Evolutionary conservation across 2,113 vertebrate genomes (phyloP).

Genomic region (Camelus bactrianus): DNA sequence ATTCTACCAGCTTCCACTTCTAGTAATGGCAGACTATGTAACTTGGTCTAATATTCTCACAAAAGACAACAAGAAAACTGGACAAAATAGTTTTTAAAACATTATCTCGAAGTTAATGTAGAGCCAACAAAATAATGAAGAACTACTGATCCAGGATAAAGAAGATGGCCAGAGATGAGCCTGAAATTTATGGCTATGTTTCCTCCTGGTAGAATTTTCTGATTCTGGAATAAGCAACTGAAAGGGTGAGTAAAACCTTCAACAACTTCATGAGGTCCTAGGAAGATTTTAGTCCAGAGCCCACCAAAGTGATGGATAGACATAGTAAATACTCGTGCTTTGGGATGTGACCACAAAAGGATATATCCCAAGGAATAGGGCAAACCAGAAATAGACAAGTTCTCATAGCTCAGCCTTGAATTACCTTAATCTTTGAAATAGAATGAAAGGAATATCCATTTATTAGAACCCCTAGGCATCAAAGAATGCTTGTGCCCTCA

Average conservation of each 20-base stretch:
- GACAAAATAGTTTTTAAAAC: neutral
- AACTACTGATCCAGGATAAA: neutral
- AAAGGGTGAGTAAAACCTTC: neutral
- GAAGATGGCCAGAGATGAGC: neutral
- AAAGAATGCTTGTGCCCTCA: neutral
- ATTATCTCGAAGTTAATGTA: neutral
- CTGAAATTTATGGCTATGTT: neutral
- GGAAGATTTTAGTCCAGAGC: neutral
- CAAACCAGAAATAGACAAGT: neutral
- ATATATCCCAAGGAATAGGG: neutral
- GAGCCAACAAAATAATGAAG: neutral
- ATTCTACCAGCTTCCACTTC: neutral
- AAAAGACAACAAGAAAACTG: slow-evolving; percentile 12
- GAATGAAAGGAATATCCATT: neutral
- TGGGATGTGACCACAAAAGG: neutral
- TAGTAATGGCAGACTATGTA: neutral
- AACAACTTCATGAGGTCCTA: neutral
- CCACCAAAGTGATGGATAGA: neutral
- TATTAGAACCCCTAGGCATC: neutral
- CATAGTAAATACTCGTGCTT: neutral
- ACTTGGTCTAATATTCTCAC: neutral
- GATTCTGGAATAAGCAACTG: neutral
- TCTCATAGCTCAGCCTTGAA: neutral
- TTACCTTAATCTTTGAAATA: neutral
- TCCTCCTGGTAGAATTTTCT: neutral